Base-by-base conservation (phyloP, 2,113 vertebrate genomes). In the Herpetotheres cachinnans region DNA sequence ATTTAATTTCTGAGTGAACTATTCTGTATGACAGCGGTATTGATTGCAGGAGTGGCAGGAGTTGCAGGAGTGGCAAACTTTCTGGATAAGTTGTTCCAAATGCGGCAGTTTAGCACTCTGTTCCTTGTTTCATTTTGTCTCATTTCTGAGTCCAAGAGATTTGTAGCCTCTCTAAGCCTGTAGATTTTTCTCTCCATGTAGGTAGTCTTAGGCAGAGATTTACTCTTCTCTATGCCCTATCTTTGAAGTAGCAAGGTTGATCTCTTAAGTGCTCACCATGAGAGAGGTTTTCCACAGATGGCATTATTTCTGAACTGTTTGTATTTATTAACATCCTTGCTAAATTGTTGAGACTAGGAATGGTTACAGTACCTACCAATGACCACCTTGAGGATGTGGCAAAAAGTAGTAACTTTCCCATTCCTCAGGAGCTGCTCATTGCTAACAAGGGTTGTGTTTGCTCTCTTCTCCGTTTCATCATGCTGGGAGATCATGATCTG, bases 1-100 rank as follows among this genome's bases (percentile, higher is more conserved):
- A 55, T 88, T 93, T 92, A 22, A 71, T 90, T 96, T 96, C 74
- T 81, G 74, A 96, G 49, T 7, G 58, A 95, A 42, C 38, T 91
- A 12, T 90, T 89, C 74, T 82, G 27, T 91, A 88, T 88, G 89
- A 80, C 63, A 94, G 73, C n/a, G 83, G 42, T 95, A 95, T 90
- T 78, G 94, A 93, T 93, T 93, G 38, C 24, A 66, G 88, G 55
- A 71, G 58, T 85, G 77, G n/a, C n/a, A 94, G 67, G 55, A 71
- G 58, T 85, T 80, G n/a, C n/a, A 94, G 67, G 38, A 86, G 71
- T 56, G 59, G 84, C 47, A 90, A 62, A 94, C 86, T 87, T 88
- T 40, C 73, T 85, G 66, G 56, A 21, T 19, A 95, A 76, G 52
- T 89, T 70, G 15, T 89, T 95, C 26, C 30, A 72, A 91, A 74